Base-by-base conservation (phyloP, 2,797 vertebrate genomes). In the Sciurus vulgaris region DNA sequence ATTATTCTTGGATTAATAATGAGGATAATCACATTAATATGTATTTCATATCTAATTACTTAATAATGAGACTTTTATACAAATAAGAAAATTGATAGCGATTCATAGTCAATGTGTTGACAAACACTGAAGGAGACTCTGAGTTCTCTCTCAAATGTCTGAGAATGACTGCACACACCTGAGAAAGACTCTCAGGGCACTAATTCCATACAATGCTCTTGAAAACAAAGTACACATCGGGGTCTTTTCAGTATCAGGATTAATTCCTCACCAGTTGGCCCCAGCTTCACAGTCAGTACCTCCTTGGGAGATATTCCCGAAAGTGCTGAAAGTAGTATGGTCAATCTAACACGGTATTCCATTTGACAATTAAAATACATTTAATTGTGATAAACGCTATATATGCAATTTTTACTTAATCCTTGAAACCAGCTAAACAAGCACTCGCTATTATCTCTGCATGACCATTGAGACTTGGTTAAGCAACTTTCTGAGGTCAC, bases 51-150 rank as follows among this genome's bases (percentile, higher is more conserved):
- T 61, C 24, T 61, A 61, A 61, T 61, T 61, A 26, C 72, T 72
- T 22, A 51, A 79, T 18, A 54, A 49, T 74, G 35, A 93, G 38
- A 79, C 74, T 47, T n/a, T 17, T 54, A 28, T 3, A n/a, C 8
- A 93, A 89, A 89, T 91, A 69, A 76, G 73, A 86, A 87, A 92
- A 72, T 35, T 15, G 22, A 61, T 30, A 49, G 1, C 38, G 83
- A 86, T 44, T 91, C 72, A 79, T 3, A 93, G 22, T 30, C 30
- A 18, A 18, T 30, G 3, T 85, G 7, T 44, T 77, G 5, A 20
- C 20, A 87, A 79, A 65, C 35, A 70, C 18, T 81, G 51, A 89
- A 65, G 70, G 61, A 90, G 35, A 83, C 12, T 59, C 81, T 47
- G 3, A 44, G 6, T 4, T 76, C 4, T 67, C 38, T 47, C 15